phyloP scores from a whole-genome alignment of 1,140 invertebrate genomes.

The Trichonephila clavipes region DNA sequence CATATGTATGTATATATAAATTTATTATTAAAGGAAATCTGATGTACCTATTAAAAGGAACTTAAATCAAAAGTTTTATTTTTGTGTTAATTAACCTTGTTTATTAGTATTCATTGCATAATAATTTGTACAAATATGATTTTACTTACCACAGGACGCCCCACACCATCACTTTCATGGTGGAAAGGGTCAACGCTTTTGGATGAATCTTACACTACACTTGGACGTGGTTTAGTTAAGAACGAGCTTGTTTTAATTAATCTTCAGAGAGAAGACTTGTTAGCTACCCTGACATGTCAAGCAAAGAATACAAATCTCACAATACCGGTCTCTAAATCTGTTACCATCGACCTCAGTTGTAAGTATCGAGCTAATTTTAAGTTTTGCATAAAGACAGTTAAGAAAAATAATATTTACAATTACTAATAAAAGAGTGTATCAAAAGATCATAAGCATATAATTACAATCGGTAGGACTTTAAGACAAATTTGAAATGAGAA shows the following conservation, averaged over 20 bases:
- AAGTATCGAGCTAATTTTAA: slow-evolving; percentile 71
- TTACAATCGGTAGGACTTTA: too few species aligned
- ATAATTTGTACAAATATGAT: too few species aligned
- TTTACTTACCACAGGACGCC: slow-evolving; percentile 59
- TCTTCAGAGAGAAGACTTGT: slow-evolving; percentile 88
- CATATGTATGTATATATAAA: too few species aligned
- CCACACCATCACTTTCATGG: slow-evolving; percentile 77
- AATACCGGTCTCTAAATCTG: slow-evolving; percentile 87
- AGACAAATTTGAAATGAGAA: too few species aligned
- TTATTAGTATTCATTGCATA: too few species aligned
- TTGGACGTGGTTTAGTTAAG: slow-evolving; percentile 77
- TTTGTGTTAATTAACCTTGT: too few species aligned
- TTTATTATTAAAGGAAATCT: too few species aligned
- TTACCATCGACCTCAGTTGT: slow-evolving; percentile 86
- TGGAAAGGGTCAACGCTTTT: slow-evolving; percentile 78
- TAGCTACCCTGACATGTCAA: slow-evolving; percentile 91
- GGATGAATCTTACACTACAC: slow-evolving; percentile 75
- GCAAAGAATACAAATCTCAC: slow-evolving; percentile 91
- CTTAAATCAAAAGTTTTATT: too few species aligned
- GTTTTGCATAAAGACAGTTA: neutral
- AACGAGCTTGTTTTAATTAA: slow-evolving; percentile 86
- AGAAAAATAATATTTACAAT: neutral
- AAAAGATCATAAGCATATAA: too few species aligned
- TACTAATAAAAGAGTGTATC: too few species aligned
- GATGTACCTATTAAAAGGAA: too few species aligned